Evolutionary conservation across 2,888 invertebrate genomes (phyloP).

Genomic region (Schizaphis graminum): DNA sequence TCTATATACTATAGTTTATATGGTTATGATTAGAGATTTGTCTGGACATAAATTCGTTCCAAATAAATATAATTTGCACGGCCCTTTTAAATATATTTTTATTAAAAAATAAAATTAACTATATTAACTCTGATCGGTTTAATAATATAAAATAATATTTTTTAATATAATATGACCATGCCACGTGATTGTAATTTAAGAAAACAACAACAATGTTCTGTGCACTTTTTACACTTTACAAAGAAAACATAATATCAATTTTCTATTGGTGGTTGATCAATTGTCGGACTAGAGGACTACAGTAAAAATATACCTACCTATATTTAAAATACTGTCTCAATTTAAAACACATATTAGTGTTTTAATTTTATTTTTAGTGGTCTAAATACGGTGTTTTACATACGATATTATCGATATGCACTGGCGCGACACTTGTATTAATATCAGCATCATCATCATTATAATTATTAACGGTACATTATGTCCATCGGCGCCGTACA

Average conservation of each 20-base stretch:
- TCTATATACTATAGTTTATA: neutral
- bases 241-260: neutral
- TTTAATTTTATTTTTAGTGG: neutral
- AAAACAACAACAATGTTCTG: too few species aligned
- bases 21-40: neutral
- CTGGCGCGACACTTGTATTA: neutral
- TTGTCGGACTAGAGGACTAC: too few species aligned
- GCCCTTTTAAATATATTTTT: neutral
- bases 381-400: neutral
- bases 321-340: neutral
- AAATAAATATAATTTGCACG: neutral
- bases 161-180: neutral
- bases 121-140: neutral
- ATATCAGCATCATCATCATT: neutral
- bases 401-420: neutral
- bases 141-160: neutral
- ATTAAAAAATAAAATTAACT: neutral
- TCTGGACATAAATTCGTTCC: neutral
- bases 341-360: neutral
- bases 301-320: too few species aligned
- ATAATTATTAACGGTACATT: slow-evolving; percentile 23
- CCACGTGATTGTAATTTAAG: too few species aligned
- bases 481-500: neutral
- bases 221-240: neutral
- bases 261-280: too few species aligned